Conservation (phyloP, 2,888 invertebrate species). For the Agriopis leucophaearia region DNA sequence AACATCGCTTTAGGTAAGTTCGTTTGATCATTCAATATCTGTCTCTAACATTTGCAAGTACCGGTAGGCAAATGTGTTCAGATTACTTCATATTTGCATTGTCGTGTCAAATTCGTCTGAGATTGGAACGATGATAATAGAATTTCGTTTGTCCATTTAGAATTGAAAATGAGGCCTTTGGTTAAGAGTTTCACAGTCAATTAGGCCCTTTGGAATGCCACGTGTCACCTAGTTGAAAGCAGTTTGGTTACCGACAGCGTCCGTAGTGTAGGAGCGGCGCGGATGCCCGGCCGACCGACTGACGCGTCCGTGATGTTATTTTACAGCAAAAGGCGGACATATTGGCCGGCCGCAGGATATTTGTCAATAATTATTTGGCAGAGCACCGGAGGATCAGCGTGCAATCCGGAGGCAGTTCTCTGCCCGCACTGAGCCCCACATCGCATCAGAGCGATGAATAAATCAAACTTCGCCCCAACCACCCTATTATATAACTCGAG, state of each 20-base stretch:
- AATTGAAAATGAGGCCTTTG: conserved; percentile 32
- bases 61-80: background rate
- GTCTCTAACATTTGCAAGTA: background rate
- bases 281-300: conserved; percentile 62
- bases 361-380: conserved; percentile 87
- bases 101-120: background rate
- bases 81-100: background rate
- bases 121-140: background rate
- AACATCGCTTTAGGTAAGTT: background rate
- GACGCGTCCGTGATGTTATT: conserved; percentile 78
- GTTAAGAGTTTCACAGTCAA: conserved; percentile 21
- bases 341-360: conserved; percentile 86
- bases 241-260: conserved; percentile 64
- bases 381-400: conserved; percentile 87
- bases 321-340: conserved; percentile 87
- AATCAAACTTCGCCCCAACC: conserved; percentile 50
- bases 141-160: background rate
- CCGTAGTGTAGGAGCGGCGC: conserved; percentile 34
- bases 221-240: conserved; percentile 54
- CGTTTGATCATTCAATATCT: background rate
- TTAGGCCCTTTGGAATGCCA: conserved; percentile 72
- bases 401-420: conserved; percentile 83
- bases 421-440: conserved; percentile 83
- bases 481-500: conserved; percentile 28
- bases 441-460: conserved; percentile 85